Evolutionary conservation across 2,113 vertebrate species (phyloP).

Genomic region (Catagonus wagneri): DNA sequence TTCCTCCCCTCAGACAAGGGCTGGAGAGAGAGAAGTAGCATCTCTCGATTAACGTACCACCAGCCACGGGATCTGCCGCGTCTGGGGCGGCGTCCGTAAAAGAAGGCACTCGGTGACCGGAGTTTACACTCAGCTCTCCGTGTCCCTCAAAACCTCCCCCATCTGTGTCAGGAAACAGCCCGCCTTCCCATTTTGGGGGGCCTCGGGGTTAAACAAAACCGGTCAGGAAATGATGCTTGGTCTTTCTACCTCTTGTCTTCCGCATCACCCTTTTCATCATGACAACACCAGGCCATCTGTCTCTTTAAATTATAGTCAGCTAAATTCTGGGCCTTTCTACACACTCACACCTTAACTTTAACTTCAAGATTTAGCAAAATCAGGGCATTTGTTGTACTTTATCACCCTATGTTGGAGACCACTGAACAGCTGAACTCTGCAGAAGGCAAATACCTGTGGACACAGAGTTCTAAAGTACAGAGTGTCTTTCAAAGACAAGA

Average conservation of each 20-base stretch:
- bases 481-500: too few relatives aligned
- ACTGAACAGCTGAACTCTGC: too few relatives aligned
- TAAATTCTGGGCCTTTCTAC: neutral
- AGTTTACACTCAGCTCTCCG: neutral
- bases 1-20: neutral
- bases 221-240: neutral
- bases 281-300: neutral
- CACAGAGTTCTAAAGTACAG: too few relatives aligned
- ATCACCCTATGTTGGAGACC: too few relatives aligned
- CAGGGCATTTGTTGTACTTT: neutral
- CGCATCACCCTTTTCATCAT: neutral
- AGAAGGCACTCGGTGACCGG: neutral
- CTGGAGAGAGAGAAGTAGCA: neutral
- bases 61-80: rapidly evolving
- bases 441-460: too few relatives aligned
- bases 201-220: neutral
- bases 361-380: constrained; percentile 8
- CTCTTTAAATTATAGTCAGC: neutral
- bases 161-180: neutral
- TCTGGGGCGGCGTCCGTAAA: too few relatives aligned
- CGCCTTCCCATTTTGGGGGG: neutral
- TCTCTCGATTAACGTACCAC: neutral
- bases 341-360: neutral
- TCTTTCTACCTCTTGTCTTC: neutral
- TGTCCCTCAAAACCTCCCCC: neutral